Evolutionary conservation across 2,113 vertebrate genomes (phyloP), one percentile per base, ranked within the genome.

Genomic region (Boulengeromyrus knoepffleri): DNA sequence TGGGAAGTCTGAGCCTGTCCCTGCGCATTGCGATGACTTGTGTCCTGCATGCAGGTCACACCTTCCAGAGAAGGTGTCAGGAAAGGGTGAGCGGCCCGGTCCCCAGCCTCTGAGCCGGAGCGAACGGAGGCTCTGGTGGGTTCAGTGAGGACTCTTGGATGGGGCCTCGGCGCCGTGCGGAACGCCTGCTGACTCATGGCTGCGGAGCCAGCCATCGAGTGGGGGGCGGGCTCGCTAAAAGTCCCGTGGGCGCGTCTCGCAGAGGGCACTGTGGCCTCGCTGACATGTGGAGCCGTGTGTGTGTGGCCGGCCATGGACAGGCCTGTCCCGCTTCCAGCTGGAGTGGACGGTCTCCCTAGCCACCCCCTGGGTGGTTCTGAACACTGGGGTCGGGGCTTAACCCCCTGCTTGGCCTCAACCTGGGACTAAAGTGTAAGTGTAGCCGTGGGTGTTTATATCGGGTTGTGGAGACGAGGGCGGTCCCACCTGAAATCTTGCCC

Each of bases 131-230:
- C 27, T 31, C 58, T 17, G 12, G 31, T 46, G 49, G 74, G 27
- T 77, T 83, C 31, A 56, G 47, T 36, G n/a, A 89, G 88, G 88
- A 83, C 74, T 21, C 74, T 36, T 46, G 46, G 66, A 50, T 12
- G 66, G 88, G 27, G 45, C 70, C 70, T 27, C 1, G 12, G 10
- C n/a, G 27, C 62, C 39, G 12, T 19, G 91, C 70, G 42, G 80
- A 56, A 87, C 50, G 88, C 56, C 83, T 91, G 91, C 89, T 91
- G 92, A 92, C 80, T 92, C 89, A 90, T 88, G 91, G 52, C 77
- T 91, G 88, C 89, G 80, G 90, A 90, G 89, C 56, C 89, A 50
- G 70, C 88, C 90, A 36, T 77, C 1, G 10, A 27, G 9, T 66
- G 70, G 31, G 70, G 27, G 88, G 47, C 85, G 31, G 53, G 50